Evolutionary conservation across 2,888 invertebrate species (phyloP).

Genomic region (Chaitophorus viminalis): DNA sequence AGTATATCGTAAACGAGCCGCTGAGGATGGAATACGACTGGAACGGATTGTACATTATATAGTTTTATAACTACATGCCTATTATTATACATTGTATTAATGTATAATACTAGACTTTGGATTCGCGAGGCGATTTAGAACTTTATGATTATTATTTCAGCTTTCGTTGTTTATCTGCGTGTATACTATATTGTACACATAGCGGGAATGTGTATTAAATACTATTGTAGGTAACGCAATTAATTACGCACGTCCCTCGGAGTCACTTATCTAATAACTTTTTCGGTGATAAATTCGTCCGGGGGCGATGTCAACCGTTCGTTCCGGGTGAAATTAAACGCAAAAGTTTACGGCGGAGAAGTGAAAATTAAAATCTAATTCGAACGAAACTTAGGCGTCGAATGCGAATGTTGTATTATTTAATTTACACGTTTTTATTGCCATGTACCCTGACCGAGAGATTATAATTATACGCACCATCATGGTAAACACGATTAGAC

Average conservation of each 20-base stretch:
- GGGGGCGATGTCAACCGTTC: background rate
- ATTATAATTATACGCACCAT: too few relatives aligned
- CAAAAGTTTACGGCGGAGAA: too few relatives aligned
- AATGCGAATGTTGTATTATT: too few relatives aligned
- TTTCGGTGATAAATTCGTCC: background rate
- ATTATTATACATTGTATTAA: too few relatives aligned
- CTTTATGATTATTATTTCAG: background rate
- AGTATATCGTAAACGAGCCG: too few relatives aligned
- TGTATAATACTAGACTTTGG: background rate
- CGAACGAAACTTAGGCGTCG: too few relatives aligned
- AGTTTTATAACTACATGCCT: too few relatives aligned
- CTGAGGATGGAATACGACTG: too few relatives aligned
- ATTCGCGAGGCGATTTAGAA: background rate
- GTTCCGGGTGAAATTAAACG: background rate
- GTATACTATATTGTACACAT: background rate
- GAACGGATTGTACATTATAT: background rate
- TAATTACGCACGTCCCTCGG: background rate
- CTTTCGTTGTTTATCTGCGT: background rate
- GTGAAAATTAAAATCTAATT: too few relatives aligned
- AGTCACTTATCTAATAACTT: background rate
- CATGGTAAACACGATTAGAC: too few relatives aligned
- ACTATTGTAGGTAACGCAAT: background rate
- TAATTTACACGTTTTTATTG: too few relatives aligned
- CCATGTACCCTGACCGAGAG: too few relatives aligned
- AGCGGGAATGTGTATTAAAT: background rate